Percentiles rank a stretch among this genome's conserved stretches.
Conservation (phyloP, 2,113 vertebrate species). For the Phoxinus phoxinus region DNA sequence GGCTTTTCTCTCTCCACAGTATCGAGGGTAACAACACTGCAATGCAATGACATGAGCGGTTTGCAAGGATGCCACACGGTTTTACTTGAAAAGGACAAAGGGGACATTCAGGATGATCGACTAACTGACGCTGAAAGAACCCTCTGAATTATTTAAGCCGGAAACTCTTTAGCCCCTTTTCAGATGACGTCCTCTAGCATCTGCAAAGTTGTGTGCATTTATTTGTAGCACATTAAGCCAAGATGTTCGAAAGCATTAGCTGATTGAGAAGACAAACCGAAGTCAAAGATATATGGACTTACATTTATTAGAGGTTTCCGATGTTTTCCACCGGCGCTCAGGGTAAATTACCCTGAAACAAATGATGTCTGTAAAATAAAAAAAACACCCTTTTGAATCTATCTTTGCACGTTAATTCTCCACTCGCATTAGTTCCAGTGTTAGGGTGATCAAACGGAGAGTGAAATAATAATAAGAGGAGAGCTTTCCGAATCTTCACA, state of each 20-base stretch:
- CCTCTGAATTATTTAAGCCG: constrained; percentile 21
- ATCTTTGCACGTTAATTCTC: constrained; percentile 17
- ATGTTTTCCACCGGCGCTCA: constrained; percentile 6
- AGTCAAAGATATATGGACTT: constrained; percentile 22
- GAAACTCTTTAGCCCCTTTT: constrained; percentile 16
- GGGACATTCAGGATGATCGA: constrained; percentile 10
- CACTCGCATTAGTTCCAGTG: constrained; percentile 10
- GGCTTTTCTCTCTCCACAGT: constrained; percentile 14
- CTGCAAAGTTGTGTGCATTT: constrained; percentile 27
- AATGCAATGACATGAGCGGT: constrained; percentile 40
- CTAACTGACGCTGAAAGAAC: neutral
- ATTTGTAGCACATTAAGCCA: constrained; percentile 10
- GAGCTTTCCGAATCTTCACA: constrained; percentile 1
- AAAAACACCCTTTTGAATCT: neutral
- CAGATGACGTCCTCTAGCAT: constrained; percentile 1
- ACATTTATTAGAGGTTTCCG: neutral
- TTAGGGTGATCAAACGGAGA: constrained; percentile 31
- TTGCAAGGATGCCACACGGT: constrained; percentile 33
- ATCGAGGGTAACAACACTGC: constrained; percentile 39
- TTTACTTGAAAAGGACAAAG: constrained; percentile 25
- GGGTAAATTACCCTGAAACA: constrained; percentile 26
- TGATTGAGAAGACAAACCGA: constrained; percentile 45
- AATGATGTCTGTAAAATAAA: constrained; percentile 15
- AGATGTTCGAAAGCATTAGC: constrained; percentile 33
- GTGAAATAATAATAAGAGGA: neutral